Conservation (phyloP, 1,140 invertebrate species). For the Berghia stephanieae region DNA sequence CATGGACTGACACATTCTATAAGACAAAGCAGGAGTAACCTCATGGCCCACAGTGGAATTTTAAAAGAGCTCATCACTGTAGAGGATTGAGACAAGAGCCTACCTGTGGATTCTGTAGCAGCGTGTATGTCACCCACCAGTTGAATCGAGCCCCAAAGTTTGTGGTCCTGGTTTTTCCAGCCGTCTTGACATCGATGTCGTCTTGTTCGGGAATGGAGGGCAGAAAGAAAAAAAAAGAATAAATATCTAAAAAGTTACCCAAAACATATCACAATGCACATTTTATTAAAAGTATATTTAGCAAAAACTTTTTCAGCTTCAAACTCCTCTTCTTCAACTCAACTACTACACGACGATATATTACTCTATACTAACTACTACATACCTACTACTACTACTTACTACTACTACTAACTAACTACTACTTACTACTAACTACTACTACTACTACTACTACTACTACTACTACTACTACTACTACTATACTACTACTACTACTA, state of each 20-base stretch:
- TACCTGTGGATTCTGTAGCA: conserved; percentile 35
- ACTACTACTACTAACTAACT: no score
- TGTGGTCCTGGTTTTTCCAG: not conserved
- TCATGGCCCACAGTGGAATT: no score
- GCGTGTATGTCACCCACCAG: conserved; percentile 36
- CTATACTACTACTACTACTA: not conserved
- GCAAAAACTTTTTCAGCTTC: no score
- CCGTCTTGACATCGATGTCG: not conserved
- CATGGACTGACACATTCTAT: no score
- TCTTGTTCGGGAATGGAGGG: not conserved
- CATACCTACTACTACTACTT: no score
- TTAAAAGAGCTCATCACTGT: no score
- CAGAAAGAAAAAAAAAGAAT: not conserved
- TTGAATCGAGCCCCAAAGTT: conserved; percentile 30
- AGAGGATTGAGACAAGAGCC: no score
- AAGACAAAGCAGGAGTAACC: no score
- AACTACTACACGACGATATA: not conserved
- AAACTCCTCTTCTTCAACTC: no score
- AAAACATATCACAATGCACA: not conserved
- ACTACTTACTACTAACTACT: no score
- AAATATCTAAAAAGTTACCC: not conserved
- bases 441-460: conserved; percentile 16
- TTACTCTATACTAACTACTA: not conserved
- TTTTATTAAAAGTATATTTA: no score
- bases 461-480: not conserved